These are phyloP conservation scores for Seriola rivoliana DNA, from an alignment of 2,113 vertebrate genomes.

Conservation along the genomic window DNA sequence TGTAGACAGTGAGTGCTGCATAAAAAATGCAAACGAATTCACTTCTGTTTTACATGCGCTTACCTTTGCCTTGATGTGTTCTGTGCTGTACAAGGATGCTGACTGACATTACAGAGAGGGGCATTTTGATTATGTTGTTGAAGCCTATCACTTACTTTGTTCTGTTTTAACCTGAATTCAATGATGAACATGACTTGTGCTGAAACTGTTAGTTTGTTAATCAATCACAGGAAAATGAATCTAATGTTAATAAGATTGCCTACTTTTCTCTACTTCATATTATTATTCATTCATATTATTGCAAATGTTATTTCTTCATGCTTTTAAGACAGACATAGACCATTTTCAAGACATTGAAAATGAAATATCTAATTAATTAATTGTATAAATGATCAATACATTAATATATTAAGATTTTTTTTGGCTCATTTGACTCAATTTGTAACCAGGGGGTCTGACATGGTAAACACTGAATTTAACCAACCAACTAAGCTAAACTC, in stretches of 20 bases:
- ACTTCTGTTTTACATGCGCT: not conserved
- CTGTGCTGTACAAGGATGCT: not conserved
- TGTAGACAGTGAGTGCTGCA: slow-evolving; percentile 18
- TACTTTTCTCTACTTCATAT: not conserved
- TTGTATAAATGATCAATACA: not conserved
- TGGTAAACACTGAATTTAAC: not conserved
- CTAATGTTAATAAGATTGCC: not conserved
- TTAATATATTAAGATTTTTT: not conserved
- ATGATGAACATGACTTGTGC: not conserved
- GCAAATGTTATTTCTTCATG: not conserved
- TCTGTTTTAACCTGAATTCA: not conserved
- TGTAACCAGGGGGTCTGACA: not conserved
- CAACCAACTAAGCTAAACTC: not conserved
- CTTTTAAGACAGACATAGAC: not conserved
- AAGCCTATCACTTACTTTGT: not conserved
- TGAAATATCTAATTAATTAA: not conserved
- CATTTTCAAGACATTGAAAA: not conserved
- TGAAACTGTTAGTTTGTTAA: not conserved
- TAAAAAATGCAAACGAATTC: slow-evolving; percentile 23
- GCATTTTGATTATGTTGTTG: not conserved
- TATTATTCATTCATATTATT: not conserved
- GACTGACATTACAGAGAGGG: not conserved
- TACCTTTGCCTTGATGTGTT: not conserved
- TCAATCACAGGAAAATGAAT: not conserved
- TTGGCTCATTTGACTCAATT: not conserved